Base-by-base conservation (phyloP, 1,140 invertebrate genomes). In the Ceratoteleas bidentatus region DNA sequence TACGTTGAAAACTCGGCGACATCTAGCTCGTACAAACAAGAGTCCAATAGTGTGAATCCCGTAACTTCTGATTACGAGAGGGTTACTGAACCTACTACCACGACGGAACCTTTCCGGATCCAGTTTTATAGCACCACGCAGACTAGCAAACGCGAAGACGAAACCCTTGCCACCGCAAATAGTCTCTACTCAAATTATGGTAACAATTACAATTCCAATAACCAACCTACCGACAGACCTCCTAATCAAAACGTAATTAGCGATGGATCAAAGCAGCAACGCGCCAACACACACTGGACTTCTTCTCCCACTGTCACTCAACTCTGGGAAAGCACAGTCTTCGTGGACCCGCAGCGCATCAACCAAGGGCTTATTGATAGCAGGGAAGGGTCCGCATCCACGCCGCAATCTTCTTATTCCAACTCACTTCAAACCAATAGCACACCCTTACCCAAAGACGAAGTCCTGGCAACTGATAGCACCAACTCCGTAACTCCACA, bases 331-430 rank as follows among this genome's bases (percentile, higher is more conserved):
- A 94, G 92, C 11, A 94, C 94, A 0, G 92, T 94, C n/a, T 93
- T 92, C 56, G 90, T 95, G 2, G 94, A 96, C 89, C 95, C 95
- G 0, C 92, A 94, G 47, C 93, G 93, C 15, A 93, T 96, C 15
- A 96, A 96, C 84, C 94, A 94, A 76, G 95, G 92, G 9, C 89
- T 94, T 53, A 94, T 90, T 0, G 84, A 87, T 11, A 72, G 82
- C 15, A 89, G 87, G 33, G 78, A 87, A 6, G 53, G 75, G 0
- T 47, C 57, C 16, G 0, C 52, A 0, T 73, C 83, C 3, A 81
- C 57, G 2, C 9, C 40, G 13, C 74, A 69, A 14, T 43, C 53
- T n/a, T 79, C 8, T 64, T 62, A 43, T 6, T 58, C 52, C 4
- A 56, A 76, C 5, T 66, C 43, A 14, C 11, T 80, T 34, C 74